Percentiles rank a stretch among this genome's conserved stretches.
Evolutionary conservation across 2,797 vertebrate genomes (phyloP).

Genomic region (Hapalemur alaotrensis): DNA sequence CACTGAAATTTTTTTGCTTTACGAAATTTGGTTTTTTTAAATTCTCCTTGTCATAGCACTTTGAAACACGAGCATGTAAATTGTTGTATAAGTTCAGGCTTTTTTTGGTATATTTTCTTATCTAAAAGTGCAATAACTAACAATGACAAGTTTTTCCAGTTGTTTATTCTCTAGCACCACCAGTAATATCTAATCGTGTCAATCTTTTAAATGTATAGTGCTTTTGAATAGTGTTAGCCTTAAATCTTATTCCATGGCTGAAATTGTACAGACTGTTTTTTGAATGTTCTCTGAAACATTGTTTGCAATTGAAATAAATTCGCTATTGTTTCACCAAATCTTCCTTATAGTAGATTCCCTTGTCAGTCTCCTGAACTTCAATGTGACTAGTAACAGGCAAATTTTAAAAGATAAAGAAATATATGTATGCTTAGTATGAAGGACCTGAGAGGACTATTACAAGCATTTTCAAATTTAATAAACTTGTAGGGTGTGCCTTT

Average conservation of each 20-base stretch:
- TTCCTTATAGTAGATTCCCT: background rate
- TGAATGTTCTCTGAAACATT: background rate
- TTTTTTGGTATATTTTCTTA: background rate
- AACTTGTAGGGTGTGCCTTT: background rate
- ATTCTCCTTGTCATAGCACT: background rate
- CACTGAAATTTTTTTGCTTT: background rate
- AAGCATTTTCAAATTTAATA: background rate
- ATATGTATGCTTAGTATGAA: background rate
- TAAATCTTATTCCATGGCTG: background rate
- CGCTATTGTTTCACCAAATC: background rate
- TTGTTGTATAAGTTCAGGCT: background rate
- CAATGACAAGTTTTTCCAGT: background rate
- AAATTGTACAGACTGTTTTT: background rate
- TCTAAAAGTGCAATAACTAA: background rate
- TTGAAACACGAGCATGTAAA: background rate
- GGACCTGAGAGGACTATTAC: background rate
- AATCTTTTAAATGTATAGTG: background rate
- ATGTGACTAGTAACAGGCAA: background rate
- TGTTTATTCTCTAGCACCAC: background rate
- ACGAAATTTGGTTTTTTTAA: background rate
- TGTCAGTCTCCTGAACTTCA: background rate
- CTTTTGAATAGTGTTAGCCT: background rate
- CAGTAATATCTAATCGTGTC: background rate
- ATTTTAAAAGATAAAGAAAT: background rate
- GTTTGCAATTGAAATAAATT: background rate